phyloP scores from a whole-genome alignment of 2,888 invertebrate species.

The Notocelia uddmanniana region DNA sequence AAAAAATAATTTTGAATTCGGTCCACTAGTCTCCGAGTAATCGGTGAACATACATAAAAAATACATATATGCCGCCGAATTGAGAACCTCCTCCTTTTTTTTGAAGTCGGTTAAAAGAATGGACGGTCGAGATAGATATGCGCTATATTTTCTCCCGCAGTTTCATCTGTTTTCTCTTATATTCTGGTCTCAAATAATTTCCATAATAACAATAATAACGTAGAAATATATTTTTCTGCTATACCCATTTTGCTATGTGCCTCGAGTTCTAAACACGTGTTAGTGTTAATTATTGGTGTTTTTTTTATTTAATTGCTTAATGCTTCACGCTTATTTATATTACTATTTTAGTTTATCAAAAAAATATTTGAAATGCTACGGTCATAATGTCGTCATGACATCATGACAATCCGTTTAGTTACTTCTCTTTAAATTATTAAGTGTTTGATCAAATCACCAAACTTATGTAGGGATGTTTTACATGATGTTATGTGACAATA shows the following conservation, averaged over 20 bases:
- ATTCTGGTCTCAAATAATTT: no score
- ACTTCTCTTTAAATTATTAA: not conserved
- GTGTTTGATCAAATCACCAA: not conserved
- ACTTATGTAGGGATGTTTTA: not conserved
- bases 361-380: not conserved
- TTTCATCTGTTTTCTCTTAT: no score
- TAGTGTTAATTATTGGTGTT: not conserved
- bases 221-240: not conserved
- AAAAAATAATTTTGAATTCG: no score
- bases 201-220: not conserved
- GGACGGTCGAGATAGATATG: no score
- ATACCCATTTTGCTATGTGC: not conserved
- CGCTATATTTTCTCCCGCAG: no score
- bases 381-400: not conserved
- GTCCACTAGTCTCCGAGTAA: no score
- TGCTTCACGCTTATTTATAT: not conserved
- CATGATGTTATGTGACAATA: no score
- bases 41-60: no score
- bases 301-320: not conserved
- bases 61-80: no score
- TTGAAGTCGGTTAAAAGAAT: no score
- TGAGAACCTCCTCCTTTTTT: no score
- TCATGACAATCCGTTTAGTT: not conserved
- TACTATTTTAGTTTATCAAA: not conserved
- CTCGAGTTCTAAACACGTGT: not conserved